A percentile compares a stretch with the other conserved stretches of the same genome.
Conservation (phyloP, 1,140 invertebrate species). For the Drosophila jambulina region DNA sequence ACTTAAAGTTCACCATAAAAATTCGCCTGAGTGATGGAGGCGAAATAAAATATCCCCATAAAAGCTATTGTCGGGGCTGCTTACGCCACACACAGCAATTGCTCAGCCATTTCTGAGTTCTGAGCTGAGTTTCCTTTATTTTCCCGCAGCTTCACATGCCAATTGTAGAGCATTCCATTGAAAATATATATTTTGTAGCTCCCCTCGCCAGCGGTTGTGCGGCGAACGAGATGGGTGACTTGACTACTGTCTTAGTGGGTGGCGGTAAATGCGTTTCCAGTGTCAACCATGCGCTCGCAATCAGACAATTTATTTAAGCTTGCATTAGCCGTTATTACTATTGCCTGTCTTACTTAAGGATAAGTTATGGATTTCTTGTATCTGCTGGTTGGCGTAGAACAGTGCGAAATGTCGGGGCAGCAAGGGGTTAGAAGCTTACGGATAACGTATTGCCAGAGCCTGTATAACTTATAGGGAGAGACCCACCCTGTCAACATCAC, state of each 20-base stretch:
- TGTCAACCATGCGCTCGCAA: slow-evolving; percentile 58
- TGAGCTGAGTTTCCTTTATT: slow-evolving; percentile 1
- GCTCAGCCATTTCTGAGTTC: slow-evolving; percentile 13
- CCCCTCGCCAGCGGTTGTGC: neutral
- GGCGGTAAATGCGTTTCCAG: slow-evolving; percentile 69
- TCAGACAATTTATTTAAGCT: slow-evolving; percentile 73
- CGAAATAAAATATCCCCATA: slow-evolving; percentile 48
- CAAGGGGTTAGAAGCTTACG: slow-evolving; percentile 14
- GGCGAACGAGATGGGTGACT: neutral
- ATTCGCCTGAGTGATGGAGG: slow-evolving; percentile 46
- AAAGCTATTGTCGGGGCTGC: slow-evolving; percentile 21
- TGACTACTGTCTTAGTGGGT: slow-evolving; percentile 1
- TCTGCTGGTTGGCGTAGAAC: slow-evolving; percentile 1
- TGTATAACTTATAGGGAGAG: neutral
- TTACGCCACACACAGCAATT: slow-evolving; percentile 24
- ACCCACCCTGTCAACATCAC: neutral
- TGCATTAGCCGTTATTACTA: slow-evolving; percentile 71
- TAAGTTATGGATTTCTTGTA: slow-evolving; percentile 68
- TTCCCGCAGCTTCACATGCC: slow-evolving; percentile 5
- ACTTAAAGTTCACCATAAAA: slow-evolving; percentile 68
- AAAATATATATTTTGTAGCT: slow-evolving; percentile 25
- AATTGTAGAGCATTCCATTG: slow-evolving; percentile 3
- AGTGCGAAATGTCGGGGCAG: slow-evolving; percentile 22
- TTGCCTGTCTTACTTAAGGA: slow-evolving; percentile 65
- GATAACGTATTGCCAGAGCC: slow-evolving; percentile 14